phyloP scores from a whole-genome alignment of 2,113 vertebrate species.

The Crocuta crocuta region DNA sequence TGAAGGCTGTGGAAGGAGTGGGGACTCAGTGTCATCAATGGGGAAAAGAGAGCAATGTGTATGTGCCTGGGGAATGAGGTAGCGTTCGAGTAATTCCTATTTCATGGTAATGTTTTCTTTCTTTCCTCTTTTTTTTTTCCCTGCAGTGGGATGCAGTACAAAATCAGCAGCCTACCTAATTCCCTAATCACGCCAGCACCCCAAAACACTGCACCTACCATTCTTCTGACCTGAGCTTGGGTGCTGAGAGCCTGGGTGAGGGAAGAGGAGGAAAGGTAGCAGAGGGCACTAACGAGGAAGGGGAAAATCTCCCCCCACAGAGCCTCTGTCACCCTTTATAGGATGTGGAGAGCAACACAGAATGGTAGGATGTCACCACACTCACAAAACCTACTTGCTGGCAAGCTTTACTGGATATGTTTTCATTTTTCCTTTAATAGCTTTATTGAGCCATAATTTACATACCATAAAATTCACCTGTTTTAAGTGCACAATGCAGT shows the following conservation, averaged over 20 bases:
- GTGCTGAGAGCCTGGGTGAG: neutral
- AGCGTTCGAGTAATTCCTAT: neutral
- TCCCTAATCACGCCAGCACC: constrained; percentile 16
- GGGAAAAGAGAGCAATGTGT: neutral
- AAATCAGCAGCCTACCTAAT: constrained; percentile 24
- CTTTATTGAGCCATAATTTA: constrained; percentile 45
- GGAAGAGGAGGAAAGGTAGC: neutral
- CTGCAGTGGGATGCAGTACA: neutral
- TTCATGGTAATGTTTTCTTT: neutral
- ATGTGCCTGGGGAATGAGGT: rapidly evolving
- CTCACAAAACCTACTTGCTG: neutral
- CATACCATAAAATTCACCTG: constrained; percentile 20
- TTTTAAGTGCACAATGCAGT: neutral
- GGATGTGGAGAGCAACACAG: neutral
- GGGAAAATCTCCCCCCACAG: too few relatives aligned
- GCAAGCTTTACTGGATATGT: neutral
- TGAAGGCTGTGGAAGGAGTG: neutral
- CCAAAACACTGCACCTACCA: neutral
- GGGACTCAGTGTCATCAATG: neutral
- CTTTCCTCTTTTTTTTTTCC: neutral
- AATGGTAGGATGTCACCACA: neutral
- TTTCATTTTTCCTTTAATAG: constrained; percentile 32
- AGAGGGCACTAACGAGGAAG: rapidly evolving
- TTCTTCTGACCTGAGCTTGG: neutral
- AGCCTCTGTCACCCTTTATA: neutral